Base-by-base conservation (phyloP, 2,888 invertebrate genomes). In the Drosophila algonquin region DNA sequence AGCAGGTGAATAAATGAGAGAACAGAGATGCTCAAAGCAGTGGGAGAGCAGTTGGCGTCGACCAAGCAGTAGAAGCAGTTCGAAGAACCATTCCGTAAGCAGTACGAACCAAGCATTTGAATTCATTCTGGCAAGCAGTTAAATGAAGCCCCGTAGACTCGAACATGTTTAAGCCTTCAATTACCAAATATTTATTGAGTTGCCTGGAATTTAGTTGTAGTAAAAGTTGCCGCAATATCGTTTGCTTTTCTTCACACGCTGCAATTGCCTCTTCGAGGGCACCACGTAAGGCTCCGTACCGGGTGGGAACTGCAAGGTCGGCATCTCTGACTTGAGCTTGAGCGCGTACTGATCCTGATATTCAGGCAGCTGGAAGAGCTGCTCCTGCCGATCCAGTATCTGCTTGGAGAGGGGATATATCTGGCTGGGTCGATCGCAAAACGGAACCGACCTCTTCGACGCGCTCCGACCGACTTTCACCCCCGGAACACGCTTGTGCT, bases 221-320 rank as follows among this genome's bases (percentile, higher is more conserved):
- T 87, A 83, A 53, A 74, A 87, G 61, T 83, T 87, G 21, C 88
- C 82, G 35, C 86, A 87, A 18, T 73, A 63, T 7, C 65, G 67
- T 1, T 32, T 53, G 3, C 68, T 76, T 8, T 27, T 51, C 18
- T n/a, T 56, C 0, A 73, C 1, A 0, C 57, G 62, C 6, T 48
- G 30, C 12, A 55, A 47, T n/a, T 52, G 48, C 12, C 32, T 4
- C 9, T 50, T 48, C 12, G 54, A 24, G 24, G 82, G 88, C 16
- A 87, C 69, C 2, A n/a, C 44, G 40, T 82, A 87, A 1, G 27
- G 18, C 2, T 27, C 40, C 7, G 24, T 14, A 1, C 12, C 27
- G 18, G 12, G 18, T 47, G 8, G 18, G 14, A 30, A 24, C 12
- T 24, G 40, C 14, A 54, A 5, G 12, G 12, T 14, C 14, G 24